Evolutionary conservation across 1,140 invertebrate genomes (phyloP).

Genomic region (Whitmania pigra): DNA sequence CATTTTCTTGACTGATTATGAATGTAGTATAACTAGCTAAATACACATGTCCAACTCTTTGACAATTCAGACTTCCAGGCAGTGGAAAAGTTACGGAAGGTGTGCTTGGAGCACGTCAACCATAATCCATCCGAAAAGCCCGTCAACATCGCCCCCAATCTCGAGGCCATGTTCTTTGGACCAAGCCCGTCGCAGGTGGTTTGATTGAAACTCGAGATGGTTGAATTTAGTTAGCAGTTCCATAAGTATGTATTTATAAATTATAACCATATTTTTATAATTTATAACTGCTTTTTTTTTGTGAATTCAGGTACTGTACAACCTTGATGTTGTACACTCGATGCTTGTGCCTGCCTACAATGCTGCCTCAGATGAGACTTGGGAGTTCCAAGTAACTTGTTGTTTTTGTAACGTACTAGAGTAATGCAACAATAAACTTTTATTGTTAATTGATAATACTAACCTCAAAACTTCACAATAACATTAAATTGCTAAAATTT

Average conservation of each 20-base stretch:
- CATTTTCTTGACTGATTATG: not conserved
- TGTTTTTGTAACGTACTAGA: no score
- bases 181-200: constrained; percentile 54
- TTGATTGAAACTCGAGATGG: no score
- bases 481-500: not conserved
- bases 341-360: constrained; percentile 80
- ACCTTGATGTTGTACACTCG: constrained; percentile 63
- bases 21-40: not conserved
- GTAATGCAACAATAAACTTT: not conserved
- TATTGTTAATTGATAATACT: constrained; percentile 1
- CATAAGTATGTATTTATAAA: no score
- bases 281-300: no score
- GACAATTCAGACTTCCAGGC: constrained; percentile 46
- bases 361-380: constrained; percentile 63
- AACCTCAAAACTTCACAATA: no score
- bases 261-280: no score
- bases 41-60: no score
- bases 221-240: no score
- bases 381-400: constrained; percentile 62
- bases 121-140: constrained; percentile 30
- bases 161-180: constrained; percentile 62
- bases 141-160: constrained; percentile 38
- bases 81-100: constrained; percentile 52
- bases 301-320: constrained; percentile 52
- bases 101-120: constrained; percentile 41